Conservation (phyloP, 2,888 invertebrate genomes). For the Pediacus dermestoides region DNA sequence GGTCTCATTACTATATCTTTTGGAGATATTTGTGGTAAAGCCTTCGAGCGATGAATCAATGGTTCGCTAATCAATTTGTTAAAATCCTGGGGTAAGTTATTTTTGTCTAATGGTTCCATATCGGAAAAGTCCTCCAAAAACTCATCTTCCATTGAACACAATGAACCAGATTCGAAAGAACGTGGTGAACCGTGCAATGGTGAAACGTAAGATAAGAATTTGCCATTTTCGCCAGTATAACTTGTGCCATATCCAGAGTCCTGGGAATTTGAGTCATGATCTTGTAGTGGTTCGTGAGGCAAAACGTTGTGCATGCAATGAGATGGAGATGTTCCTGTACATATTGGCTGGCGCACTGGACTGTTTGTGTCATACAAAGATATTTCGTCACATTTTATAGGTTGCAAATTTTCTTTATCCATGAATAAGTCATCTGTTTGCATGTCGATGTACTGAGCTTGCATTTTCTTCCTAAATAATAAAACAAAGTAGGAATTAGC, state of each 20-base stretch:
- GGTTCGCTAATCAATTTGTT: constrained; percentile 58
- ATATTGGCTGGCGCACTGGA: constrained; percentile 30
- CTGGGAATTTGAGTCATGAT: constrained; percentile 56
- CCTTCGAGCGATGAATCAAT: constrained; percentile 33
- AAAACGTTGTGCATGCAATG: constrained; percentile 34
- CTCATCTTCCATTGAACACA: constrained; percentile 62
- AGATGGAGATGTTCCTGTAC: constrained; percentile 29
- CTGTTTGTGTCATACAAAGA: constrained; percentile 43
- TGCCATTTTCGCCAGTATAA: constrained; percentile 38
- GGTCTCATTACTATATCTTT: constrained; percentile 43
- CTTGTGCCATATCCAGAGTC: constrained; percentile 57
- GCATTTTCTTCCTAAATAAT: not conserved
- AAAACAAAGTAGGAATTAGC: too few species aligned
- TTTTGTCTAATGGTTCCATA: constrained; percentile 52
- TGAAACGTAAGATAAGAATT: constrained; percentile 37
- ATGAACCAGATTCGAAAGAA: constrained; percentile 54
- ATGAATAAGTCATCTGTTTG: constrained; percentile 24
- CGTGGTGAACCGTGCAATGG: constrained; percentile 37
- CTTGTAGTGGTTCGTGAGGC: constrained; percentile 50
- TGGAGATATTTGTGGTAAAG: constrained; percentile 43
- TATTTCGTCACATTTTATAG: constrained; percentile 40
- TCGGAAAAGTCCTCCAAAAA: constrained; percentile 64
- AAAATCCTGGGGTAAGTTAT: constrained; percentile 55
- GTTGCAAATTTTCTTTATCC: constrained; percentile 44
- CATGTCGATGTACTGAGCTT: constrained; percentile 12